Base-by-base conservation (phyloP, 2,113 vertebrate species). In the Gymnarchus niloticus region DNA sequence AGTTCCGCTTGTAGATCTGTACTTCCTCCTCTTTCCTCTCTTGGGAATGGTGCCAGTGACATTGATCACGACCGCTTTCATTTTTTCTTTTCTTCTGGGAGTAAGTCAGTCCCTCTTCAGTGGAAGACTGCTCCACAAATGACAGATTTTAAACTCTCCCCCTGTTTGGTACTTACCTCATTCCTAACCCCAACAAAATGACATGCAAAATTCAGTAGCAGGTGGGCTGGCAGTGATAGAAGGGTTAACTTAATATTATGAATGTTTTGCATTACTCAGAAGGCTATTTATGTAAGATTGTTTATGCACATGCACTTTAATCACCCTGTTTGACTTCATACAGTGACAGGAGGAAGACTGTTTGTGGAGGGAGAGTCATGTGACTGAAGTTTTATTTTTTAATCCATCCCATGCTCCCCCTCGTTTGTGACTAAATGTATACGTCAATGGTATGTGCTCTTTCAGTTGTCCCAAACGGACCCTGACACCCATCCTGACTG, bases 1-100 rank as follows among this genome's bases (percentile, higher is more conserved):
- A 77, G 73, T 85, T 85, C 65, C 84, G 69, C 65, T 41, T 51
- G 57, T 46, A 54, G 84, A 78, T 85, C 51, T 56, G 69, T 85
- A 33, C 78, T 51, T 77, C 46, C 51, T 59, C 49, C 44, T 83
- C 25, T 84, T 84, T 84, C 69, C 46, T 14, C n/a, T 2, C 37
- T 69, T 69, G 65, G 84, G 65, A 85, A 73, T 44, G 28, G 49
- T 77, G 84, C 51, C 84, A 76, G 33, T 17, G 84, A 49, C 84
- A 85, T 46, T n/a, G 84, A 85, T 77, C 84, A 78, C 12, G 21
- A 56, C 7, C 46, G 33, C 12, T 3, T 44, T 81, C 52, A n/a
- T 49, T 21, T 56, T 82, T 82, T n/a, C 25, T 48, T 21, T 10
- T 10, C 49, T 46, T 17, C 65, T 28, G 37, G 41, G 33, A 73